Evolutionary conservation across 2,888 invertebrate species (phyloP).

Genomic region (Catotricha subobsoleta): DNA sequence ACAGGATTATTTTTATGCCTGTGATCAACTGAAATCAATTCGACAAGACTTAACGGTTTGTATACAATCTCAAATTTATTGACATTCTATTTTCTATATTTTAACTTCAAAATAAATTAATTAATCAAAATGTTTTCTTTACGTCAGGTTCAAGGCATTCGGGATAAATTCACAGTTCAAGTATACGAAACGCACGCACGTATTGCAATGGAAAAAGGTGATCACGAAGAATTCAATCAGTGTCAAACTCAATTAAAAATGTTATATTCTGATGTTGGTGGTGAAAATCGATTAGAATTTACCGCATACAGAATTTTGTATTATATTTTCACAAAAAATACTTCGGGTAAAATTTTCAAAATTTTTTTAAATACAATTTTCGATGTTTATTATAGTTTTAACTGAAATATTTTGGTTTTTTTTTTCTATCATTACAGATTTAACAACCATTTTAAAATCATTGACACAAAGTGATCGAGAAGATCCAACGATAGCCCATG

Average conservation of each 20-base stretch:
- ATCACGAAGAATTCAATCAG: slow-evolving; percentile 98
- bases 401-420: slow-evolving; percentile 7
- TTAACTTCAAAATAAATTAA: slow-evolving; percentile 5
- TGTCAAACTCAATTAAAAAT: slow-evolving; percentile 97
- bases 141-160: slow-evolving; percentile 76
- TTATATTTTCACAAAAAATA: slow-evolving; percentile 95
- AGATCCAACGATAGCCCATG: slow-evolving; percentile 68
- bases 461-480: slow-evolving; percentile 58
- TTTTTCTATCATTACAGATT: slow-evolving; percentile 39
- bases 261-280: slow-evolving; percentile 68
- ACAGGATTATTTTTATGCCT: slow-evolving; percentile 90
- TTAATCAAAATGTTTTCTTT: slow-evolving; percentile 3
- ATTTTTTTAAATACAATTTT: background rate
- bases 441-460: slow-evolving; percentile 75
- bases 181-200: slow-evolving; percentile 98
- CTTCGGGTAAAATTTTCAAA: slow-evolving; percentile 56
- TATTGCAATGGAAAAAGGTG: slow-evolving; percentile 92
- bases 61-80: slow-evolving; percentile 8
- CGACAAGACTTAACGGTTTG: slow-evolving; percentile 94
- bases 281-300: slow-evolving; percentile 74
- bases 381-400: background rate
- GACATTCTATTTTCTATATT: slow-evolving; percentile 6
- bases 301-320: slow-evolving; percentile 92
- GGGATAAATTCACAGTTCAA: slow-evolving; percentile 87
- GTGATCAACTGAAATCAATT: slow-evolving; percentile 97